Evolutionary conservation across 1,140 invertebrate genomes (phyloP), one percentile per base, ranked within the genome.

Genomic region (Schlechtendalia chinensis): DNA sequence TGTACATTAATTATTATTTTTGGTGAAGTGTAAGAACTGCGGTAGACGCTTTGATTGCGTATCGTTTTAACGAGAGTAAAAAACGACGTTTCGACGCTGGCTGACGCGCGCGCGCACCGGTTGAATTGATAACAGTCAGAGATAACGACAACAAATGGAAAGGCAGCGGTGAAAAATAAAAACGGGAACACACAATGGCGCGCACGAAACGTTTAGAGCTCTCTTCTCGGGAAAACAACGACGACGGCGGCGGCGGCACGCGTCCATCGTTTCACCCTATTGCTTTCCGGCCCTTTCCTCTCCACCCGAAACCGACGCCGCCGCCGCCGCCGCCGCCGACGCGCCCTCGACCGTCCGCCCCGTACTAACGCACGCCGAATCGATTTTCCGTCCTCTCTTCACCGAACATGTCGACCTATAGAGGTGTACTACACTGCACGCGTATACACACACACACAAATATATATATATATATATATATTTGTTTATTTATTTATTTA

Each of bases 341-440:
- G 47, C 47, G 47, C 47, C 47, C 5, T 45, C 61, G n/a, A n/a
- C n/a, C 5, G 19, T n/a, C 65, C 17, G 53, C 53, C 53, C 50
- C 50, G 2, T 1, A 54, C 53, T 45, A 69, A 0, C 5, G n/a
- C 27, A 29, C 56, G n/a, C 74, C 22, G 47, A 79, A 79, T 79
- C 75, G 75, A 79, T 79, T 79, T 79, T 79, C 75, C 63, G 58
- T 63, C 75, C 22, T 50, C 75, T 63, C 22, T 8, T 29, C 53
- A 53, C 69, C 69, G 29, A 72, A 72, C 50, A 50, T 69, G 50
- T 50, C 67, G 53, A 27, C 16, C 22, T n/a, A 22, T 45, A 69
- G 65, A n/a, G n/a, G n/a, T n/a, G n/a, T n/a, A n/a, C n/a, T n/a
- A n/a, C n/a, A n/a, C n/a, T n/a, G n/a, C n/a, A n/a, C n/a, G n/a